Conservation (phyloP, 2,888 invertebrate species). For the Lochmaea crataegi region DNA sequence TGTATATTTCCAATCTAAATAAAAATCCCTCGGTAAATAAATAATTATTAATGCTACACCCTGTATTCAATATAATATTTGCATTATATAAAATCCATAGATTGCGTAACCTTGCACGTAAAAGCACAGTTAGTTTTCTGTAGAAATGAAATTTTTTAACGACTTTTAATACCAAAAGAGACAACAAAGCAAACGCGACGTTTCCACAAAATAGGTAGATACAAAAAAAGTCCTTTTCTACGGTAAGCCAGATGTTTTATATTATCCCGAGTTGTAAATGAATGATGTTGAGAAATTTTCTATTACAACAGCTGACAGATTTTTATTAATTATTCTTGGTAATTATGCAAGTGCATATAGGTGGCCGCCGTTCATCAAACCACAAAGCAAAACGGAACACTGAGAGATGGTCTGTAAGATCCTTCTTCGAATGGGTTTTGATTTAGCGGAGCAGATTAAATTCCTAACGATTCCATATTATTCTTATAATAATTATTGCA, state of each 20-base stretch:
- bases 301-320: conserved; percentile 49
- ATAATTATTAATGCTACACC: too few species aligned
- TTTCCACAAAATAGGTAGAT: conserved; percentile 17
- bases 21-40: too few species aligned
- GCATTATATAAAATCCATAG: neutral
- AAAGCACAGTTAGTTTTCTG: neutral
- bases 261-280: conserved; percentile 34
- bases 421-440: conserved; percentile 1
- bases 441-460: neutral
- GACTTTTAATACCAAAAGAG: neutral
- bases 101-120: neutral
- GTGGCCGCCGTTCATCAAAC: conserved; percentile 42
- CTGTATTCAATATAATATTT: too few species aligned
- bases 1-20: too few species aligned
- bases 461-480: neutral
- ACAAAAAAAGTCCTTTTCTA: conserved; percentile 25
- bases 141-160: neutral
- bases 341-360: conserved; percentile 48
- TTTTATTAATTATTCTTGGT: conserved; percentile 48
- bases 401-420: neutral
- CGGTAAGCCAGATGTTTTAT: conserved; percentile 38
- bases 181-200: neutral
- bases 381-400: conserved; percentile 17
- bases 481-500: too few species aligned
- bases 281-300: conserved; percentile 46